These are phyloP conservation scores for Allobates femoralis DNA, from an alignment of 2,797 vertebrate species.

Conservation along the genomic window DNA sequence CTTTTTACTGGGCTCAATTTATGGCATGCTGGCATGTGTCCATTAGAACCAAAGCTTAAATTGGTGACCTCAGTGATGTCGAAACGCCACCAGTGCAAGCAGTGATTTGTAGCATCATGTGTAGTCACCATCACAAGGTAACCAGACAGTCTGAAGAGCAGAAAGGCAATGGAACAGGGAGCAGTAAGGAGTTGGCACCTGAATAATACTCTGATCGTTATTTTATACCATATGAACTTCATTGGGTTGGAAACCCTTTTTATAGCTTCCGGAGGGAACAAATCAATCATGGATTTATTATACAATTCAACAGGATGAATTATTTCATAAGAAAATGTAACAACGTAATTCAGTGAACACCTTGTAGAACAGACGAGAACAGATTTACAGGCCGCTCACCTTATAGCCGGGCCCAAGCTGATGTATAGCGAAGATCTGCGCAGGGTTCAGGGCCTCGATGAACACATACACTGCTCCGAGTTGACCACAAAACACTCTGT, in stretches of 20 bases:
- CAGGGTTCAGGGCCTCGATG: conserved; percentile 94
- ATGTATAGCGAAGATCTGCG: conserved; percentile 98
- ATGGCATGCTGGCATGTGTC: too few species aligned
- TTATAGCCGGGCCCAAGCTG: conserved; percentile 96
- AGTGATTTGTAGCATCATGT: too few species aligned
- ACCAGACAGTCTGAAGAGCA: too few species aligned
- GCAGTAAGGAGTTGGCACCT: too few species aligned
- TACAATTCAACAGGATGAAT: not conserved
- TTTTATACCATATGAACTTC: too few species aligned
- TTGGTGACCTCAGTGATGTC: too few species aligned
- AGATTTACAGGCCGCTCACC: conserved; percentile 73
- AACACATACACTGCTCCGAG: conserved; percentile 97
- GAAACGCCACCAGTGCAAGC: too few species aligned
- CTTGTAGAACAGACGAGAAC: not conserved
- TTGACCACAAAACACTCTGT: conserved; percentile 96
- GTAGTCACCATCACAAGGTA: too few species aligned
- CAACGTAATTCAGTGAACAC: not conserved
- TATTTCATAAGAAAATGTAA: not conserved
- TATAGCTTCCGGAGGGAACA: not conserved
- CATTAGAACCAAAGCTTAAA: too few species aligned
- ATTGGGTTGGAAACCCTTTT: not conserved
- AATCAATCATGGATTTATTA: not conserved
- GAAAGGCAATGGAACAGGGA: too few species aligned
- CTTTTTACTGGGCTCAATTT: too few species aligned
- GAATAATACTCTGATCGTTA: too few species aligned